Percentiles rank a stretch among this genome's conserved stretches.
Evolutionary conservation across 2,888 invertebrate species (phyloP).

Genomic region (Lepetodrilus schrolli): DNA sequence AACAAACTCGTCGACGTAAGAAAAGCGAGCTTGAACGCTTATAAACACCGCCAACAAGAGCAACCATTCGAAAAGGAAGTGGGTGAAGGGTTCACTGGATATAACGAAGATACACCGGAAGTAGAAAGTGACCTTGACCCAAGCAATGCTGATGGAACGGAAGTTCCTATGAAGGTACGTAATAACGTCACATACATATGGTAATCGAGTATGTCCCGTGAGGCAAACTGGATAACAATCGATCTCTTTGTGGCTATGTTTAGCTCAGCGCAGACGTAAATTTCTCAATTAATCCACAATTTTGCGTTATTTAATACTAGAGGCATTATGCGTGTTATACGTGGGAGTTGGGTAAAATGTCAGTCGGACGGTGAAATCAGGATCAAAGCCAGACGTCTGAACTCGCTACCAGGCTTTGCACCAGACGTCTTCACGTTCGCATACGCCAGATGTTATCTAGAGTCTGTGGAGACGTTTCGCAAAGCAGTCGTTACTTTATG

Average conservation of each 20-base stretch:
- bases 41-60: background rate
- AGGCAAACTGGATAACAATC: no score
- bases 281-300: background rate
- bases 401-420: background rate
- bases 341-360: background rate
- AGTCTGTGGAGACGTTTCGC: background rate
- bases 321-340: background rate
- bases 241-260: no score
- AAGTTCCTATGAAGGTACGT: no score
- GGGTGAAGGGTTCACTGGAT: background rate
- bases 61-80: background rate
- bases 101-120: background rate
- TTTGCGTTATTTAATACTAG: background rate
- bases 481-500: background rate
- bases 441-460: background rate
- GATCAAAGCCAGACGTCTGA: background rate
- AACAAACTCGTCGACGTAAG: constrained; percentile 1
- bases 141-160: no score
- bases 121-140: background rate
- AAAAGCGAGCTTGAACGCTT: background rate
- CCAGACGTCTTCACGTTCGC: background rate
- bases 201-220: no score
- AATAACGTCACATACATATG: no score
- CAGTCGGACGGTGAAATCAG: no score
- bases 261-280: no score